Percentiles rank a stretch among this genome's conserved stretches.
Evolutionary conservation across 2,888 invertebrate species (phyloP).

Genomic region (Athalia cordata): DNA sequence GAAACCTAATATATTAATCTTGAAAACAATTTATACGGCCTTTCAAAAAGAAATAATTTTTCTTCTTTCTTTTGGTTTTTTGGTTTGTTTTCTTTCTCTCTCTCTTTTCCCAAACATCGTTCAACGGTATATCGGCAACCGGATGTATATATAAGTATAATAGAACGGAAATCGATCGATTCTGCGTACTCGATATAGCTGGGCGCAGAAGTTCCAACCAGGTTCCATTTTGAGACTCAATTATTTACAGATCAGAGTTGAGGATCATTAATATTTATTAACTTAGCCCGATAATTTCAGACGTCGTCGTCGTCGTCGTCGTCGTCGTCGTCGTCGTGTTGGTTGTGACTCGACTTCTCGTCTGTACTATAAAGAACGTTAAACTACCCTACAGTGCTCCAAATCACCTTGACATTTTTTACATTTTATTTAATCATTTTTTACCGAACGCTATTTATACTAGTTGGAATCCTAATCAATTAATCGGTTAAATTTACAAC

Average conservation of each 20-base stretch:
- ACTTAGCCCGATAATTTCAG: not conserved
- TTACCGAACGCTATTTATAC: not conserved
- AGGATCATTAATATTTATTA: constrained; percentile 26
- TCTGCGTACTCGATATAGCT: not conserved
- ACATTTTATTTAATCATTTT: not conserved
- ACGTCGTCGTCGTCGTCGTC: too few relatives aligned
- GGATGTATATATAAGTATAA: not conserved
- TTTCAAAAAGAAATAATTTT: not conserved
- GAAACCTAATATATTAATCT: not conserved
- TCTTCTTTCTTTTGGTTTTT: not conserved
- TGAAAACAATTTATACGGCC: not conserved
- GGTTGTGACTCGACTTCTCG: too few relatives aligned
- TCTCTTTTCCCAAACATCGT: not conserved
- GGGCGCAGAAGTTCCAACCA: not conserved
- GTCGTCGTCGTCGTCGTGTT: too few relatives aligned
- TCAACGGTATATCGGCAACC: too few relatives aligned
- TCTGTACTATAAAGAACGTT: too few relatives aligned
- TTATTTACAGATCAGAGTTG: constrained; percentile 20
- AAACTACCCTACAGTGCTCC: not conserved
- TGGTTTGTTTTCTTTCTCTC: not conserved
- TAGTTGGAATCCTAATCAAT: not conserved
- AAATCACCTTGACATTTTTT: not conserved
- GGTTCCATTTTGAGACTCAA: not conserved
- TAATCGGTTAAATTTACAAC: not conserved
- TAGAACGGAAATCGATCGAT: not conserved